Percentiles rank a stretch among this genome's conserved stretches.
Conservation (phyloP, 2,797 vertebrate species). For the Sebastes jordani region DNA sequence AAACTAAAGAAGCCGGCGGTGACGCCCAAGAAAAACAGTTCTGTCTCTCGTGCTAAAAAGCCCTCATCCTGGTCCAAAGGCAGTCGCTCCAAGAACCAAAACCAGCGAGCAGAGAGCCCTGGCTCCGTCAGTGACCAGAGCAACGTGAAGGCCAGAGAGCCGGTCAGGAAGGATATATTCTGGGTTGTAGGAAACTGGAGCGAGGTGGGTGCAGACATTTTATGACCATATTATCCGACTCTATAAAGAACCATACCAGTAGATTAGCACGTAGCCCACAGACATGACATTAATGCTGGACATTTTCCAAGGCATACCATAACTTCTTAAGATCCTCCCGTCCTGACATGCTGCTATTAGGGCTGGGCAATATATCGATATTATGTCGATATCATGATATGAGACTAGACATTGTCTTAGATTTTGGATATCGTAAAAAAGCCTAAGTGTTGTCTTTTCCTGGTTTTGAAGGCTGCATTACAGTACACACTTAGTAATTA, state of each 20-base stretch:
- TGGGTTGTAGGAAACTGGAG: slow-evolving; percentile 95
- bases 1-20: slow-evolving; percentile 55
- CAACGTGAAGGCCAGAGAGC: slow-evolving; percentile 52
- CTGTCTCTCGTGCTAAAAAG: slow-evolving; percentile 38
- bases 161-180: slow-evolving; percentile 58
- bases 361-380: too few relatives aligned
- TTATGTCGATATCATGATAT: too few relatives aligned
- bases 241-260: background rate
- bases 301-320: background rate
- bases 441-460: too few relatives aligned
- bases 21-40: slow-evolving; percentile 19
- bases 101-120: slow-evolving; percentile 30
- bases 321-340: background rate
- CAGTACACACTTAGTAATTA: too few relatives aligned
- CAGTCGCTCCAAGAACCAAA: slow-evolving; percentile 43
- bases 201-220: slow-evolving; percentile 78
- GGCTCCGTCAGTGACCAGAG: slow-evolving; percentile 42
- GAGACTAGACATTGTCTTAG: too few relatives aligned
- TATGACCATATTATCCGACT: background rate
- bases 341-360: background rate
- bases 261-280: background rate
- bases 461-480: too few relatives aligned
- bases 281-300: background rate
- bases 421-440: too few relatives aligned
- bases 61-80: slow-evolving; percentile 52